phyloP scores from a whole-genome alignment of 2,888 invertebrate genomes.

The Tiliacea aurago region DNA sequence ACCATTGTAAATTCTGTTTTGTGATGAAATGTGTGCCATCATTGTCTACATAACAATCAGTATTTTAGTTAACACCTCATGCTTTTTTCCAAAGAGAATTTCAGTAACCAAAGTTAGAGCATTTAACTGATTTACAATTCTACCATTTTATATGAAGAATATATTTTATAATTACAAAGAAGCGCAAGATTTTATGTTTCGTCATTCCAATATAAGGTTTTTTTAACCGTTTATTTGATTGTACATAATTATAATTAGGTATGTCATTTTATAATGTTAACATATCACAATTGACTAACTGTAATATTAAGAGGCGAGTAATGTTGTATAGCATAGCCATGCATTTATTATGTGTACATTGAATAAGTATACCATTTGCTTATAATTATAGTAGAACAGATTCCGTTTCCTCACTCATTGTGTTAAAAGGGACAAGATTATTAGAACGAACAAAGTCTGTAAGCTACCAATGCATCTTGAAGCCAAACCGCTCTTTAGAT shows the following conservation, averaged over 20 bases:
- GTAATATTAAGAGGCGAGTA: conserved; percentile 41
- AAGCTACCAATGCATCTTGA: not conserved
- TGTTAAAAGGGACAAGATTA: not conserved
- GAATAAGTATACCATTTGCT: conserved; percentile 15
- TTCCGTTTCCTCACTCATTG: conserved; percentile 10
- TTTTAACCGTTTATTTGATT: conserved; percentile 51
- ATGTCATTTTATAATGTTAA: conserved; percentile 53
- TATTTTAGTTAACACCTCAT: conserved; percentile 69
- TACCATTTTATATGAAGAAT: conserved; percentile 47
- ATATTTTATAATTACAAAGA: conserved; percentile 45
- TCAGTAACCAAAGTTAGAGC: conserved; percentile 71
- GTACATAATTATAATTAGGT: conserved; percentile 57
- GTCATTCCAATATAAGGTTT: conserved; percentile 63
- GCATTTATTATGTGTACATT: conserved; percentile 44
- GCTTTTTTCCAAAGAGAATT: conserved; percentile 71
- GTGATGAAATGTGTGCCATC: conserved; percentile 73
- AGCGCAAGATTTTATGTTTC: conserved; percentile 39
- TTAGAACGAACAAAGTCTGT: not conserved
- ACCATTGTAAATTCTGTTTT: conserved; percentile 44
- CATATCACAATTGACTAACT: conserved; percentile 59
- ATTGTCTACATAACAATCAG: conserved; percentile 43
- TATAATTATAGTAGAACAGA: not conserved
- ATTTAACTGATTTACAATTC: conserved; percentile 49
- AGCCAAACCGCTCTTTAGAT: not conserved
- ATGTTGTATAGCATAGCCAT: conserved; percentile 47